A percentile compares a stretch with the other conserved stretches of the same genome.
Evolutionary conservation across 1,140 invertebrate genomes (phyloP).

Genomic region (Danaus plexippus): DNA sequence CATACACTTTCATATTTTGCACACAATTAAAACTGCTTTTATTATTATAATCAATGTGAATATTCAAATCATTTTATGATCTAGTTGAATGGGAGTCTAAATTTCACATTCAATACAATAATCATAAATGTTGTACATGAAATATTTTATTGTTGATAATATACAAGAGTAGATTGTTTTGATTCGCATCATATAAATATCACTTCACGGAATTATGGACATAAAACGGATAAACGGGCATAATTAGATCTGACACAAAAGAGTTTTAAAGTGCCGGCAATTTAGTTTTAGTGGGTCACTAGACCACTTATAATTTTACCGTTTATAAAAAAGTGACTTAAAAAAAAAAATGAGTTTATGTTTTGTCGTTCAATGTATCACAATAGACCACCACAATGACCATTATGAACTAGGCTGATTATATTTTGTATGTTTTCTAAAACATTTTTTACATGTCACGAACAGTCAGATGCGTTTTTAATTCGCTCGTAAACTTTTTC

Average conservation of each 20-base stretch:
- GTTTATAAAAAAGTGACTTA: constrained; percentile 42
- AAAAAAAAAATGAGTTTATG: constrained; percentile 32
- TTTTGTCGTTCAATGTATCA: constrained; percentile 36
- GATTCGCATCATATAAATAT: too few species aligned
- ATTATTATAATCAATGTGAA: constrained; percentile 4
- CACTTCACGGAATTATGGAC: constrained; percentile 10
- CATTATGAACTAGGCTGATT: constrained; percentile 33
- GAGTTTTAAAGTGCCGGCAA: constrained; percentile 34
- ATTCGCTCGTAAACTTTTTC: too few species aligned
- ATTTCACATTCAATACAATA: too few species aligned
- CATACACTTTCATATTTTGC: constrained; percentile 30
- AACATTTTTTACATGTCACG: too few species aligned
- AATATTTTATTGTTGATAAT: too few species aligned
- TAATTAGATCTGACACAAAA: constrained; percentile 31
- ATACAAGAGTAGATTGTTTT: too few species aligned
- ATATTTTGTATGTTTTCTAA: too few species aligned
- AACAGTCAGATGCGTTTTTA: too few species aligned
- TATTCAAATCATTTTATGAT: background rate
- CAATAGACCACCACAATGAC: constrained; percentile 48
- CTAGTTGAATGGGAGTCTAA: background rate
- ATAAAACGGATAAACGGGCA: constrained; percentile 14
- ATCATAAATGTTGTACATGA: too few species aligned
- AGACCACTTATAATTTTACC: constrained; percentile 33
- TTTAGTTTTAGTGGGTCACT: constrained; percentile 37
- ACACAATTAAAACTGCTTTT: constrained; percentile 8